Conservation (phyloP, 2,888 invertebrate species). For the Myopa tessellatipennis region DNA sequence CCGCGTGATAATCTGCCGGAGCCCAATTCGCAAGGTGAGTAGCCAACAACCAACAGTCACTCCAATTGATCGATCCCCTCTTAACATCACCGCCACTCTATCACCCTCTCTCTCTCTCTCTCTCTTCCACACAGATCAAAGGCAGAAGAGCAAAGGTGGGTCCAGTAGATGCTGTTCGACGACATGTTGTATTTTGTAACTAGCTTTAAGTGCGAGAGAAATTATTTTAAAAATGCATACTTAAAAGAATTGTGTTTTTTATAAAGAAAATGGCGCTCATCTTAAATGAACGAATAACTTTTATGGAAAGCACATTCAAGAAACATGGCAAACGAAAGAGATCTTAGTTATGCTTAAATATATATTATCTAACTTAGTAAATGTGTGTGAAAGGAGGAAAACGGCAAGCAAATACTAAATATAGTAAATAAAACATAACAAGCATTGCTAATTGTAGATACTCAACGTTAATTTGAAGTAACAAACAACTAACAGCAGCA, state of each 20-base stretch:
- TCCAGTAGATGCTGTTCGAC: conserved; percentile 95
- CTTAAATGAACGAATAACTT: conserved; percentile 26
- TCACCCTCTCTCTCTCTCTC: conserved; percentile 12
- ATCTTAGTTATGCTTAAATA: conserved; percentile 39
- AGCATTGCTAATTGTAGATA: conserved; percentile 31
- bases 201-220: conserved; percentile 46
- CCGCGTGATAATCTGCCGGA: conserved; percentile 99
- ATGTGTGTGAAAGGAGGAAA: conserved; percentile 33
- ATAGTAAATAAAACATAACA: conserved; percentile 20
- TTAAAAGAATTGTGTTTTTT: conserved; percentile 41
- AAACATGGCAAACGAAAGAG: conserved; percentile 29
- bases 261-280: conserved; percentile 21
- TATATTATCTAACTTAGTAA: conserved; percentile 21
- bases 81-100: conserved; percentile 12
- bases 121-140: conserved; percentile 81
- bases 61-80: not conserved
- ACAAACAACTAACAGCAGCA: conserved; percentile 14
- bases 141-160: conserved; percentile 95
- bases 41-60: not conserved
- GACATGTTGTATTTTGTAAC: conserved; percentile 93
- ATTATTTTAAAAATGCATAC: not conserved
- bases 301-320: conserved; percentile 13
- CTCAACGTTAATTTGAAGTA: conserved; percentile 10
- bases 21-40: conserved; percentile 94
- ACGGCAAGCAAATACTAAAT: conserved; percentile 30